Conservation (phyloP, 2,888 invertebrate species). For the Coleophora deauratella region DNA sequence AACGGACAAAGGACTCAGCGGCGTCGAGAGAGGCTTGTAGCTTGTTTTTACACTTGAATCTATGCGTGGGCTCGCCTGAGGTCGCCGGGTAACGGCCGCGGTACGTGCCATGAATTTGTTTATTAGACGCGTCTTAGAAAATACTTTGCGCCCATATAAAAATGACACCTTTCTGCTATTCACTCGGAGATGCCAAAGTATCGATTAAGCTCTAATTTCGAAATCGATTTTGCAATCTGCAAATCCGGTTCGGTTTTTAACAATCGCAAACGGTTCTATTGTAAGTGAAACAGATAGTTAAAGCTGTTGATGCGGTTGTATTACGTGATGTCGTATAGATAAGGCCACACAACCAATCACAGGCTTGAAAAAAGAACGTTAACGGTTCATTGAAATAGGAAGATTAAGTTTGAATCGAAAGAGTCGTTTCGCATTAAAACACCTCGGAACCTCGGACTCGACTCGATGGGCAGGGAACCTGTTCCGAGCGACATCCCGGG, state of each 20-base stretch:
- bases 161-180: no score
- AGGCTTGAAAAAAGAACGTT: slow-evolving; percentile 52
- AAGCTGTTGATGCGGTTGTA: slow-evolving; percentile 24
- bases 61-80: slow-evolving; percentile 49
- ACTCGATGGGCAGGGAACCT: slow-evolving; percentile 40
- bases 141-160: neutral
- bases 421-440: slow-evolving; percentile 43
- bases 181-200: neutral
- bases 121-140: slow-evolving; percentile 27
- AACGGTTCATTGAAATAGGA: slow-evolving; percentile 74
- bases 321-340: slow-evolving; percentile 53
- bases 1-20: slow-evolving; percentile 10
- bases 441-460: slow-evolving; percentile 28
- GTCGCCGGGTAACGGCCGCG: slow-evolving; percentile 39
- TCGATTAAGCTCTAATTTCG: slow-evolving; percentile 8
- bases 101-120: slow-evolving; percentile 41
- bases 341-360: slow-evolving; percentile 52
- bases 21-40: slow-evolving; percentile 11
- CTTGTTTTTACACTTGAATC: slow-evolving; percentile 23
- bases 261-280: slow-evolving; percentile 18
- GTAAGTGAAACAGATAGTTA: slow-evolving; percentile 15
- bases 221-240: slow-evolving; percentile 18
- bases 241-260: slow-evolving; percentile 22
- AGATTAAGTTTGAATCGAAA: no score
- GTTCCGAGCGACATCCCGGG: slow-evolving; percentile 62